These are phyloP conservation scores for Buphagus erythrorhynchus DNA, from an alignment of 2,797 vertebrate species.

Conservation along the genomic window DNA sequence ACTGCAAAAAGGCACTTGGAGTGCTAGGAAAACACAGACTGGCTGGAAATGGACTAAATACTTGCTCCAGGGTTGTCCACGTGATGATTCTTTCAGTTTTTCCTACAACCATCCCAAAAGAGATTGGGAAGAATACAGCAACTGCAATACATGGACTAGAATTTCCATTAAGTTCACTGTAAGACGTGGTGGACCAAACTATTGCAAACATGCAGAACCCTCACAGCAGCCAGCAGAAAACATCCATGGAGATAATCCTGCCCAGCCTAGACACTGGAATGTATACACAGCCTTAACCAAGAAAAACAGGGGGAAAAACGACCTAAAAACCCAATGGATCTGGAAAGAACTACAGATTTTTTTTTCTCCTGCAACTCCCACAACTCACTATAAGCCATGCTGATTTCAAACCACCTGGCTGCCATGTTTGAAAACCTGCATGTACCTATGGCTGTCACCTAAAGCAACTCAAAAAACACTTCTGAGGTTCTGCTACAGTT, in stretches of 20 bases:
- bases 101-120: neutral
- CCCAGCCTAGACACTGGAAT: neutral
- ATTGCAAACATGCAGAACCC: neutral
- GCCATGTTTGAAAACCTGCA: fast-evolving
- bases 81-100: neutral
- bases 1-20: neutral
- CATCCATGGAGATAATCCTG: neutral
- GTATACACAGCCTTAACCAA: neutral
- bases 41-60: neutral
- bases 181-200: neutral
- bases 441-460: fast-evolving
- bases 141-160: fast-evolving
- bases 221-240: neutral
- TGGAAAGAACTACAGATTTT: neutral
- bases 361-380: neutral
- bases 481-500: neutral
- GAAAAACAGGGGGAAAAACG: neutral
- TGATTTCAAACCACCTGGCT: fast-evolving
- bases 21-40: neutral
- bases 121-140: neutral
- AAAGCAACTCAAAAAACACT: neutral
- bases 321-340: neutral
- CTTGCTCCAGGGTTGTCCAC: neutral
- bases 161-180: neutral
- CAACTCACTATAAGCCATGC: neutral